Percentiles rank a stretch among this genome's conserved stretches.
phyloP scores from a whole-genome alignment of 2,797 vertebrate species.

The Podarcis lilfordi region DNA sequence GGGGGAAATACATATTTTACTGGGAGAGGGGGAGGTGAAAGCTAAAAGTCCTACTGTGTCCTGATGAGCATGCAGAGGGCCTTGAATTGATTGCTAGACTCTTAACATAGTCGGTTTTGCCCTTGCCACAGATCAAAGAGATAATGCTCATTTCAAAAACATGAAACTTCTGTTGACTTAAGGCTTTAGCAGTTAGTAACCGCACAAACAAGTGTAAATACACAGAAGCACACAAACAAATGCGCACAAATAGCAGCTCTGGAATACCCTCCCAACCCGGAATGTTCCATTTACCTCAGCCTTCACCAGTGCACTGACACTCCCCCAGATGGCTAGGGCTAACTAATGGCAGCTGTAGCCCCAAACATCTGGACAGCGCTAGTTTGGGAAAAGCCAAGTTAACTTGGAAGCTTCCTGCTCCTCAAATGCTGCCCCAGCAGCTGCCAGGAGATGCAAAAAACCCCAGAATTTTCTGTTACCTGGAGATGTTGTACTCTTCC shows the following conservation, averaged over 20 bases:
- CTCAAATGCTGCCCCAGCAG: neutral
- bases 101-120: neutral
- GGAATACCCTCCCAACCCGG: neutral
- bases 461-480: slow-evolving; percentile 56
- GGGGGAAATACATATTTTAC: neutral
- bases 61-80: neutral
- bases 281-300: neutral
- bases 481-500: neutral
- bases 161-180: neutral
- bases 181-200: neutral
- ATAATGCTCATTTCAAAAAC: neutral
- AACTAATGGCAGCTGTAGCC: too few species aligned
- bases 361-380: too few species aligned
- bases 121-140: neutral
- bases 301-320: neutral
- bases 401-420: neutral
- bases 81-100: neutral
- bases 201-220: neutral
- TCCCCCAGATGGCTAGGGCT: too few species aligned
- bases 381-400: too few species aligned
- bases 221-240: slow-evolving; percentile 1
- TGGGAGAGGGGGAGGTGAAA: neutral
- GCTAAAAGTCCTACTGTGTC: neutral
- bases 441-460: neutral
- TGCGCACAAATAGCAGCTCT: neutral